Evolutionary conservation across 2,113 vertebrate species (phyloP).

Genomic region (Anthoscopus minutus): DNA sequence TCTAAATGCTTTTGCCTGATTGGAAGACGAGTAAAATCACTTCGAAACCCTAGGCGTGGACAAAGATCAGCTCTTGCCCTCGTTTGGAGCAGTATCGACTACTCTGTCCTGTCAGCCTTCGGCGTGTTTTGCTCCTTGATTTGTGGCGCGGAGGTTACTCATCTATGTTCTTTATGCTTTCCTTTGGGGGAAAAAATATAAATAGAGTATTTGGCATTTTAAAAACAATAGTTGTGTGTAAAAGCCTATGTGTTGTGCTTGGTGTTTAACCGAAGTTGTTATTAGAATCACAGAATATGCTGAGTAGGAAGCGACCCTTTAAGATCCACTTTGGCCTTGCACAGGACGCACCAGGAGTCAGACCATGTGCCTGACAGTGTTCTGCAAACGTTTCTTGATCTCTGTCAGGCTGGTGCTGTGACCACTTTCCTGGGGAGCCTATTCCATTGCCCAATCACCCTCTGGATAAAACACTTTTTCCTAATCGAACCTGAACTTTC

Average conservation of each 20-base stretch:
- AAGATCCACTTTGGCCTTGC: not conserved
- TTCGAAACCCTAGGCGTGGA: not conserved
- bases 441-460: not conserved
- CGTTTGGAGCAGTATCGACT: rapidly evolving
- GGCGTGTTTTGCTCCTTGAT: not conserved
- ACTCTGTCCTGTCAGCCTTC: rapidly evolving
- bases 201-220: rapidly evolving
- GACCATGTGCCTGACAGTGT: rapidly evolving
- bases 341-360: no score
- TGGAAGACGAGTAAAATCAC: not conserved
- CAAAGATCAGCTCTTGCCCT: not conserved
- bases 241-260: not conserved
- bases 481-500: not conserved
- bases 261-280: not conserved
- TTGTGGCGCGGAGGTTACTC: not conserved
- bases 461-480: not conserved
- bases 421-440: not conserved
- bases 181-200: rapidly evolving
- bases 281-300: not conserved
- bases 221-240: rapidly evolving
- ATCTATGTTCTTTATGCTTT: not conserved
- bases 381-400: not conserved
- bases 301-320: not conserved
- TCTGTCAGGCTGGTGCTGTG: not conserved
- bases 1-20: not conserved